These are phyloP conservation scores for Steinernema feltiae DNA, from an alignment of 1,140 invertebrate species.

Conservation along the genomic window DNA sequence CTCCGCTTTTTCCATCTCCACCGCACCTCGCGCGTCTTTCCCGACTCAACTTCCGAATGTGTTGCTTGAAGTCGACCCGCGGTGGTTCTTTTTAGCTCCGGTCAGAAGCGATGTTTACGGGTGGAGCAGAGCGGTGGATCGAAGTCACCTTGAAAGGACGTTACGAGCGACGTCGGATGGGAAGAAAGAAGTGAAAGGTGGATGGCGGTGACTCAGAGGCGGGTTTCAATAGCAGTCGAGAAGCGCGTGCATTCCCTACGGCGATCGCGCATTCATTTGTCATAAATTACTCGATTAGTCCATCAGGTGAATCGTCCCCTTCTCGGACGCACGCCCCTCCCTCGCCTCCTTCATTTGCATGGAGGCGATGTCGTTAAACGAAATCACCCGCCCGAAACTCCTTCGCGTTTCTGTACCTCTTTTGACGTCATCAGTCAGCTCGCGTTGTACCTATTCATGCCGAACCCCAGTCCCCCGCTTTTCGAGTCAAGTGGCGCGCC, in stretches of 20 bases:
- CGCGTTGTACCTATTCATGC: too few relatives aligned
- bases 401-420: neutral
- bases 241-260: neutral
- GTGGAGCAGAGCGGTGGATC: too few relatives aligned
- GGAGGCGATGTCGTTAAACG: neutral
- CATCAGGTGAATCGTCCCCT: neutral
- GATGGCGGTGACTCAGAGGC: neutral
- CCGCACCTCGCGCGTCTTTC: too few relatives aligned
- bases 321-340: neutral
- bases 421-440: neutral
- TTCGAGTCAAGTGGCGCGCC: neutral
- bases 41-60: too few relatives aligned
- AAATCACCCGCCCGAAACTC: neutral
- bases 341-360: neutral
- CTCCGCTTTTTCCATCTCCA: too few relatives aligned
- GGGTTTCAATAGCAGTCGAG: slow-evolving; percentile 3
- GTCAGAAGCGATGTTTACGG: too few relatives aligned
- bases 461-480: too few relatives aligned
- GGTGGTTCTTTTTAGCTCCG: too few relatives aligned
- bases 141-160: too few relatives aligned
- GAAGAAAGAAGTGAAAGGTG: too few relatives aligned
- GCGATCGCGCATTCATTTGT: neutral
- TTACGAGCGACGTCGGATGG: neutral
- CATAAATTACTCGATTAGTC: neutral
- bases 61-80: too few relatives aligned